Percentiles rank a stretch among this genome's conserved stretches.
phyloP scores from a whole-genome alignment of 2,113 vertebrate species.

The Numida meleagris region DNA sequence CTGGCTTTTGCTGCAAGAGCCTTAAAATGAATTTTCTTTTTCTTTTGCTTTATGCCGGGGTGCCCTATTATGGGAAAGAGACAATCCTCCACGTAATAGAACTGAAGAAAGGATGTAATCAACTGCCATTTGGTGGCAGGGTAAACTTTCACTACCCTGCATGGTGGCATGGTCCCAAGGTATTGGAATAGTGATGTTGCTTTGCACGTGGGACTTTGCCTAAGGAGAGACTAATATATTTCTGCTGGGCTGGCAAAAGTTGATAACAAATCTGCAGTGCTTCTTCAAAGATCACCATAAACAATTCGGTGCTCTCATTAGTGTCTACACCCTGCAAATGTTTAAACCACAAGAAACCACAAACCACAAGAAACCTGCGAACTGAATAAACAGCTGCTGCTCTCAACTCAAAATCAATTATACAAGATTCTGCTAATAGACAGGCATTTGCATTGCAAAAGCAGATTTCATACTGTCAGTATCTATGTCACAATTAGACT shows the following conservation, averaged over 20 bases:
- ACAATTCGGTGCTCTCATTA: slow-evolving; percentile 57
- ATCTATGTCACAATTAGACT: slow-evolving; percentile 37
- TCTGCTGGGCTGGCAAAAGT: slow-evolving; percentile 51
- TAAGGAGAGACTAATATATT: slow-evolving; percentile 17
- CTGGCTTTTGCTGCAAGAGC: not conserved
- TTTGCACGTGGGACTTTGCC: not conserved
- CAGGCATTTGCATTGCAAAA: slow-evolving; percentile 65
- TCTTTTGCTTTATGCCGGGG: not conserved
- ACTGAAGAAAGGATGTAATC: not conserved
- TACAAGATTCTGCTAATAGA: slow-evolving; percentile 49
- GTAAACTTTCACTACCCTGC: slow-evolving; percentile 20
- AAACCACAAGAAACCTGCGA: slow-evolving; percentile 70
- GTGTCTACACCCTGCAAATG: slow-evolving; percentile 69
- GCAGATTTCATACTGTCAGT: not conserved
- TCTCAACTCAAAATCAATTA: slow-evolving; percentile 43
- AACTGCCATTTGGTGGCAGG: accelerated
- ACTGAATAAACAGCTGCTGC: slow-evolving; percentile 72
- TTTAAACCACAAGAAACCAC: slow-evolving; percentile 73
- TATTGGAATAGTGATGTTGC: not conserved
- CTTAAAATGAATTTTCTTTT: not conserved
- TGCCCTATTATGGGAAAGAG: not conserved
- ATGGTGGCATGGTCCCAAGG: not conserved
- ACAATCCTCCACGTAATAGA: not conserved
- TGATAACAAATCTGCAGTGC: slow-evolving; percentile 42
- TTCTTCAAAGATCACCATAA: slow-evolving; percentile 61